A percentile compares a stretch with the other conserved stretches of the same genome.
Conservation (phyloP, 2,797 vertebrate genomes). For the Emydoidea blandingii region DNA sequence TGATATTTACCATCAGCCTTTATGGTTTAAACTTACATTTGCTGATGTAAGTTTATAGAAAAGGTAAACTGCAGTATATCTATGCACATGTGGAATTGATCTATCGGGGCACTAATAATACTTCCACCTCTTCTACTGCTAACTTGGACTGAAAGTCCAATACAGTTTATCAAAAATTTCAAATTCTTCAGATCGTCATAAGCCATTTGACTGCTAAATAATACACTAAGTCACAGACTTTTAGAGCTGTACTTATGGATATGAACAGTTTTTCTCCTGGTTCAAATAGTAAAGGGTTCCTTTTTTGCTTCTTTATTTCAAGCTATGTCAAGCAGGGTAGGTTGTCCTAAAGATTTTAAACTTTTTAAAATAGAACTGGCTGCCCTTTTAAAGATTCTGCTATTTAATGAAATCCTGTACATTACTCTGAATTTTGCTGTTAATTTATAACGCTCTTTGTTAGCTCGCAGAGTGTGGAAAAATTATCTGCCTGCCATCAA, state of each 20-base stretch:
- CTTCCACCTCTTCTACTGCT: not conserved
- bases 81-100: not conserved
- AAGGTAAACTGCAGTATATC: not conserved
- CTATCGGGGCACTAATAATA: not conserved
- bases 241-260: not conserved
- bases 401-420: not conserved
- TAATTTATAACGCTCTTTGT: conserved; percentile 40
- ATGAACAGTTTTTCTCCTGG: not conserved
- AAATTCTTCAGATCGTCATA: not conserved
- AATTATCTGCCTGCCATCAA: conserved; percentile 99
- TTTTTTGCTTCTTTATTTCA: not conserved
- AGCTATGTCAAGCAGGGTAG: not conserved
- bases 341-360: not conserved
- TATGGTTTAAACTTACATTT: not conserved
- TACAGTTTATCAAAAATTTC: not conserved
- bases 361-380: not conserved
- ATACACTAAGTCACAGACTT: not conserved
- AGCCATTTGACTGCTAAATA: not conserved
- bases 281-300: not conserved
- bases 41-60: not conserved
- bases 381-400: not conserved
- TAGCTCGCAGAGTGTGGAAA: conserved; percentile 99
- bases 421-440: not conserved
- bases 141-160: not conserved
- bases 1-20: not conserved